Evolutionary conservation across 2,888 invertebrate genomes (phyloP), one percentile per base, ranked within the genome.

Genomic region (Himalopsyche anomala): DNA sequence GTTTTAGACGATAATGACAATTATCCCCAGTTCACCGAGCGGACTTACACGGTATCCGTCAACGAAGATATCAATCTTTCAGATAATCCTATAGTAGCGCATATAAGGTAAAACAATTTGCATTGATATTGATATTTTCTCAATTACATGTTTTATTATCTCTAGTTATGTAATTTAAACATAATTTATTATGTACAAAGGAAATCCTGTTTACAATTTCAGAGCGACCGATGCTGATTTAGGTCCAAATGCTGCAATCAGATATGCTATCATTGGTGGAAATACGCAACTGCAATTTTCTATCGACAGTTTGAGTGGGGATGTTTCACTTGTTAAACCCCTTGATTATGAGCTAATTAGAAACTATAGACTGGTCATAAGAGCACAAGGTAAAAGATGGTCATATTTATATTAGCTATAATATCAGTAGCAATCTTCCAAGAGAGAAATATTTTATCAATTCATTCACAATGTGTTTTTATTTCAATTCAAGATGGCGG

Each of bases 211-310:
- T 40, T 54, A 81, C 9, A 45, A 51, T 89, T 89, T 69, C 90
- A 95, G 96, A 89, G 99, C 99, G 0, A 95, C 95, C 0, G 99
- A 99, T 91, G 96, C 96, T 0, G 99, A 99, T 91, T 95, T 96
- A 83, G 99, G 98, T 0, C 94, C 96, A 51, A 99, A 99, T 92
- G 98, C 98, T 3, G 97, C 97, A 0, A 96, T 99, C 85, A 95
- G 98, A 81, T 99, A 98, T 92, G 97, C 97, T 17, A 98, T 99
- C 89, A 98, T 99, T 89, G 98, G 99, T 11, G 98, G 99, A 40
- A 99, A 99, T 92, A 96, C 96, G 0, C 97, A 97, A 90, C 96
- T 97, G 89, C 97, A 98, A 90, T 99, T 99, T 91, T 96, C 97
- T 2, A 98, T 99, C 56, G 99, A 99, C 92, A 97, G 97, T 85